Evolutionary conservation across 2,888 invertebrate species (phyloP).

Genomic region (Lasioglossum vierecki): DNA sequence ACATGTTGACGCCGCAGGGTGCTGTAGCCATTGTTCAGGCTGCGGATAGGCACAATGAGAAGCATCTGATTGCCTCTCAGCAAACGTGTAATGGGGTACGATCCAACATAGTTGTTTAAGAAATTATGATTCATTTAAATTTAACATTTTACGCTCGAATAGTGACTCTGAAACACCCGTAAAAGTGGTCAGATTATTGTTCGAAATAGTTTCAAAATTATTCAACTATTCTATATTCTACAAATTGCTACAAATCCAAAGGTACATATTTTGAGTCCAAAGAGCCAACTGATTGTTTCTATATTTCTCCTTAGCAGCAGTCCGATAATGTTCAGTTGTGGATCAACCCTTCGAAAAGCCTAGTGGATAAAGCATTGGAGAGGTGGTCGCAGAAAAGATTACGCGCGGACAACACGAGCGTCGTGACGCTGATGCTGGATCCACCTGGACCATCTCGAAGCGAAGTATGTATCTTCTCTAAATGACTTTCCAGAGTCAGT

Average conservation of each 20-base stretch:
- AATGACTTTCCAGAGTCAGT: neutral
- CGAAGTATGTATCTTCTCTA: slow-evolving; percentile 83
- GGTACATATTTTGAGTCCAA: no score
- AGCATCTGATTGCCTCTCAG: slow-evolving; percentile 83
- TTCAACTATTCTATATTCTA: no score
- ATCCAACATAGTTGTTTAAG: neutral
- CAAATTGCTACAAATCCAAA: no score
- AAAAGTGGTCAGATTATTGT: no score
- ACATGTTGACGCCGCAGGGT: slow-evolving; percentile 94
- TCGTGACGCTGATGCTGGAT: slow-evolving; percentile 95
- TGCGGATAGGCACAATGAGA: slow-evolving; percentile 92
- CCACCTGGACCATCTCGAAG: slow-evolving; percentile 92
- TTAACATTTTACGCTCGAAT: neutral
- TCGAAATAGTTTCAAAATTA: no score
- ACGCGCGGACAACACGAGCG: slow-evolving; percentile 98
- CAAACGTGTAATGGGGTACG: slow-evolving; percentile 80
- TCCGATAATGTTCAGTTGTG: slow-evolving; percentile 85
- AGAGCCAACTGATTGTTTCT: neutral
- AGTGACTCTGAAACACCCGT: no score
- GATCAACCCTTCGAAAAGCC: slow-evolving; percentile 95
- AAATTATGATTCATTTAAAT: neutral
- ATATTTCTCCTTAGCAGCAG: slow-evolving; percentile 65
- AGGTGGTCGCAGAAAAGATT: slow-evolving; percentile 94
- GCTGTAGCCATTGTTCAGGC: slow-evolving; percentile 94
- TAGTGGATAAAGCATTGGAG: slow-evolving; percentile 93